Conservation (phyloP, 2,888 invertebrate genomes). For the Phanerotoma sp. region DNA sequence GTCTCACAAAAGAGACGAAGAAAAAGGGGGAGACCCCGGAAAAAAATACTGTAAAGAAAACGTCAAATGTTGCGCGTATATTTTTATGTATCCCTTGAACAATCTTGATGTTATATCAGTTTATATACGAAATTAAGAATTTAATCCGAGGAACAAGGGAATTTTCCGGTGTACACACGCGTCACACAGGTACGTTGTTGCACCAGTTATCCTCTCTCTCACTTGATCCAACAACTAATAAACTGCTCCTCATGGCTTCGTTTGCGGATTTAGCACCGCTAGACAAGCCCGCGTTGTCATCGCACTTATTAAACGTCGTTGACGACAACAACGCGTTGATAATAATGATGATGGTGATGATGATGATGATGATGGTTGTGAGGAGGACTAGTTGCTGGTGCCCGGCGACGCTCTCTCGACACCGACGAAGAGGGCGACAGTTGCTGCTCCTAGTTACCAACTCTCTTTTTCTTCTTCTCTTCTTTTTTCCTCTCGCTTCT, state of each 20-base stretch:
- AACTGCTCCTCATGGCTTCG: constrained; percentile 44
- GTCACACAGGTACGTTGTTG: constrained; percentile 18
- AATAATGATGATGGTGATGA: constrained; percentile 1
- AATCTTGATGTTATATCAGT: no score
- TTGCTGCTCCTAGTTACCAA: neutral
- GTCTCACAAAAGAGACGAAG: constrained; percentile 22
- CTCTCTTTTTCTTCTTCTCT: neutral
- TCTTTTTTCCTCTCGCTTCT: neutral
- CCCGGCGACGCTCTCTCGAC: constrained; percentile 9
- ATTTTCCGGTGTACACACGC: constrained; percentile 6
- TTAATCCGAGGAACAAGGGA: no score
- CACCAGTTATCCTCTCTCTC: constrained; percentile 12
- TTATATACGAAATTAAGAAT: no score
- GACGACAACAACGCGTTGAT: constrained; percentile 19
- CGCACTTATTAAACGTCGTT: constrained; percentile 35
- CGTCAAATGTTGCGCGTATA: neutral
- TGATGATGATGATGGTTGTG: constrained; percentile 1
- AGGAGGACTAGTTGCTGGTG: constrained; percentile 13
- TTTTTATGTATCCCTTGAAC: no score
- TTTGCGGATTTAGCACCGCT: constrained; percentile 41
- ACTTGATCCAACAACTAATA: constrained; percentile 39
- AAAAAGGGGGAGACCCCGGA: neutral
- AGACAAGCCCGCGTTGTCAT: constrained; percentile 45
- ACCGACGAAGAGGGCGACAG: constrained; percentile 1
- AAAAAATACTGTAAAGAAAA: neutral